Evolutionary conservation across 2,113 vertebrate species (phyloP).

Genomic region (Bothrops jararaca): DNA sequence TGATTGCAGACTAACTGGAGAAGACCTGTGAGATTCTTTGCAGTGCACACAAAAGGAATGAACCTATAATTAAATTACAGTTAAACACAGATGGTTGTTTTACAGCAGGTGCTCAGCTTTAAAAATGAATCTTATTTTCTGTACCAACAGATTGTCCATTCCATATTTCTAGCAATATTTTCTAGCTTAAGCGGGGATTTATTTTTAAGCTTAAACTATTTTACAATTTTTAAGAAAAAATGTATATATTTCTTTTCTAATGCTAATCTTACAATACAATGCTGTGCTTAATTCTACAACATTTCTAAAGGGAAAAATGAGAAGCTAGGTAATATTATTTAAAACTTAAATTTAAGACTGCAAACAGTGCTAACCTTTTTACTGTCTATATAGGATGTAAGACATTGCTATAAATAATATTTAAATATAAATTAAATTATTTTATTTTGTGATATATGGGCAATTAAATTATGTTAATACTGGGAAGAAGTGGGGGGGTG

Average conservation of each 20-base stretch:
- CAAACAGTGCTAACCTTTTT: background rate
- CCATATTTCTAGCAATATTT: conserved; percentile 58
- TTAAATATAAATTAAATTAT: conserved; percentile 23
- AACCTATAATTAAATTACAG: conserved; percentile 79
- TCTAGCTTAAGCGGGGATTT: conserved; percentile 53
- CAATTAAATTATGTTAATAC: conserved; percentile 9
- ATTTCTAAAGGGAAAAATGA: conserved; percentile 29
- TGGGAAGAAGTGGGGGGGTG: background rate
- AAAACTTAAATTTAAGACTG: conserved; percentile 33
- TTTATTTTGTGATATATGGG: background rate
- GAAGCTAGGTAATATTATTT: conserved; percentile 16
- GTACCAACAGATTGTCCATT: conserved; percentile 63
- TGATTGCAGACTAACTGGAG: conserved; percentile 67
- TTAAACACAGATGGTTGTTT: conserved; percentile 78
- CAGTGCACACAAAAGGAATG: conserved; percentile 69
- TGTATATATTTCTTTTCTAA: background rate
- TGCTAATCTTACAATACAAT: background rate
- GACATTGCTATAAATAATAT: background rate
- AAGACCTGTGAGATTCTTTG: conserved; percentile 68
- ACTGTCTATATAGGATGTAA: background rate
- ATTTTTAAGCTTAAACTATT: background rate
- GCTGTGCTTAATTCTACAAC: background rate
- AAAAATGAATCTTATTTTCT: conserved; percentile 65
- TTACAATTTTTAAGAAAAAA: conserved; percentile 22
- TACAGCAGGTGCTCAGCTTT: conserved; percentile 74